These are phyloP conservation scores for Leistus spinibarbis DNA, from an alignment of 2,888 invertebrate genomes.

Conservation along the genomic window DNA sequence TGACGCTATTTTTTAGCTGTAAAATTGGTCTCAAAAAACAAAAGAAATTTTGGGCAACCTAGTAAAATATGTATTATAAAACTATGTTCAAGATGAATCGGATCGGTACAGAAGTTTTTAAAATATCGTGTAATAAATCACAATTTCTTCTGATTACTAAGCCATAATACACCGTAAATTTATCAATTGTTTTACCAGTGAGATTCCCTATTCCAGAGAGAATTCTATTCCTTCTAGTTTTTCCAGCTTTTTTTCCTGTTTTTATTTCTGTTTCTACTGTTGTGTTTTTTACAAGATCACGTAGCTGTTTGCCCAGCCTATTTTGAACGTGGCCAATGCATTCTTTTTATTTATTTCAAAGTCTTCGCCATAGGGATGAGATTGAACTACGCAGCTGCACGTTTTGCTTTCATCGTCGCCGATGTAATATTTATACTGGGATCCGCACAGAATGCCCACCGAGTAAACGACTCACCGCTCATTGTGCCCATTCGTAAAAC, in stretches of 20 bases:
- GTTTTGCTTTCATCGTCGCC: slow-evolving; percentile 41
- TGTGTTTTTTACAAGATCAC: not conserved
- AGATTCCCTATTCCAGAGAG: slow-evolving; percentile 41
- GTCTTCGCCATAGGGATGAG: slow-evolving; percentile 29
- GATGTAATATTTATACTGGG: slow-evolving; percentile 32
- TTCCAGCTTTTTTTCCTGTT: no score
- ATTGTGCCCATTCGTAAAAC: no score
- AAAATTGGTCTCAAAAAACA: no score
- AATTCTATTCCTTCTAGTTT: no score
- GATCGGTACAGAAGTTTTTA: not conserved
- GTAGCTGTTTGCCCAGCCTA: slow-evolving; percentile 24
- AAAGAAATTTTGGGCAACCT: no score
- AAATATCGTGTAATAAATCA: not conserved
- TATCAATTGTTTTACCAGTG: slow-evolving; percentile 44
- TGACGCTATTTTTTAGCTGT: no score
- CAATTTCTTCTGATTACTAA: slow-evolving; percentile 42
- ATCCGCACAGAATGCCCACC: slow-evolving; percentile 13
- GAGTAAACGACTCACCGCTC: no score
- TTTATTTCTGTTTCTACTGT: no score
- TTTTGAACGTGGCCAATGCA: slow-evolving; percentile 13
- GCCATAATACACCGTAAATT: slow-evolving; percentile 44
- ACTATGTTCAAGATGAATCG: no score
- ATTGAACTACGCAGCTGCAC: slow-evolving; percentile 15
- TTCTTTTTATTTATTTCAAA: slow-evolving; percentile 14
- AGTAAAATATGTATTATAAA: no score